Percentiles rank a stretch among this genome's conserved stretches.
phyloP scores from a whole-genome alignment of 1,140 invertebrate genomes.

The Cydia splendana region DNA sequence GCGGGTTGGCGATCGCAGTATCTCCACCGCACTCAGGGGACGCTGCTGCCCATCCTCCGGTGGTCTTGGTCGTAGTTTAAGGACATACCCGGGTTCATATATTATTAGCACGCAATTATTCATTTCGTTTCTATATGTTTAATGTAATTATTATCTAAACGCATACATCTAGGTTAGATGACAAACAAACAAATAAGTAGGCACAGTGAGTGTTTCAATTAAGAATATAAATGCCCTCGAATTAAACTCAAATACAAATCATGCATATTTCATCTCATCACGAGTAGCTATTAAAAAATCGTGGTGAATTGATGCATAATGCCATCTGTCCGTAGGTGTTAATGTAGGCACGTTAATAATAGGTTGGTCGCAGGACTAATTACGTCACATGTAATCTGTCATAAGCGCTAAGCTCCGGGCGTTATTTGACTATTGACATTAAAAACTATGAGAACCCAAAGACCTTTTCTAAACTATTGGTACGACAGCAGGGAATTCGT shows the following conservation, averaged over 20 bases:
- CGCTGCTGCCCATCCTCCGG: too few species aligned
- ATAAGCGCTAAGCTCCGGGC: conserved; percentile 46
- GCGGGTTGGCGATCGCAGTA: too few species aligned
- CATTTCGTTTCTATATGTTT: too few species aligned
- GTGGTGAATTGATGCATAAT: conserved; percentile 12
- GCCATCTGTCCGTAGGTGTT: conserved; percentile 24
- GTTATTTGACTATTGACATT: conserved; percentile 70
- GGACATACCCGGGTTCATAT: too few species aligned
- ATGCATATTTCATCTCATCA: background rate
- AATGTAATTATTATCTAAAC: too few species aligned
- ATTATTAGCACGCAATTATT: too few species aligned
- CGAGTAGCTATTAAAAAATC: background rate
- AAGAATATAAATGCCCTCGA: background rate
- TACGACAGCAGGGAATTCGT: conserved; percentile 55
- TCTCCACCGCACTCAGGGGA: too few species aligned
- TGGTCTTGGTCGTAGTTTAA: too few species aligned
- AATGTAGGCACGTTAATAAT: conserved; percentile 31
- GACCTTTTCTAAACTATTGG: conserved; percentile 63
- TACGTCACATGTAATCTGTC: conserved; percentile 41
- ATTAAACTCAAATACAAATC: background rate
- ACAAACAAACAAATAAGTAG: too few species aligned
- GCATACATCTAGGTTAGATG: too few species aligned
- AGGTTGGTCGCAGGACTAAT: conserved; percentile 36
- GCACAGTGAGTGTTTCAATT: too few species aligned
- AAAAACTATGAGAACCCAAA: conserved; percentile 70